Percentiles rank a stretch among this genome's conserved stretches.
These are phyloP conservation scores for Molanna angustata DNA, from an alignment of 2,888 invertebrate genomes.

Conservation along the genomic window DNA sequence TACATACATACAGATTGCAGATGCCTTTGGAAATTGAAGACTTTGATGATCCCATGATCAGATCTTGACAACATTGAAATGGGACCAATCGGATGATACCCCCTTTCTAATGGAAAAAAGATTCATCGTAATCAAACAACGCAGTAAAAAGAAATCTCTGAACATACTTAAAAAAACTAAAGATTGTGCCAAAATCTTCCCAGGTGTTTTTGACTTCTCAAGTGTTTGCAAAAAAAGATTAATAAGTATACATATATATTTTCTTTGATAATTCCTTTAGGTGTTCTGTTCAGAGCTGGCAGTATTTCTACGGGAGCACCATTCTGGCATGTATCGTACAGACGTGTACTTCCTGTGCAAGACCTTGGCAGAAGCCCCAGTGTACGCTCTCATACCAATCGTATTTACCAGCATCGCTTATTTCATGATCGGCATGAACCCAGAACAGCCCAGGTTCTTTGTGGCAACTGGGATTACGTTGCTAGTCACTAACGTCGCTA, in stretches of 20 bases:
- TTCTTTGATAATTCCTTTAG: constrained; percentile 44
- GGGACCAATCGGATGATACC: too few relatives aligned
- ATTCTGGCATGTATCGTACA: constrained; percentile 86
- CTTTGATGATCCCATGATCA: too few relatives aligned
- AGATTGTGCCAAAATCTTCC: neutral
- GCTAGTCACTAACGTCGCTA: constrained; percentile 84
- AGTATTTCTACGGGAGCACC: constrained; percentile 84
- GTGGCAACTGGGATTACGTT: constrained; percentile 70
- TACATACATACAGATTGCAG: too few relatives aligned
- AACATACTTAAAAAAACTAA: neutral
- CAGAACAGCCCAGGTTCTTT: constrained; percentile 67
- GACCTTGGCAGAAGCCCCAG: constrained; percentile 84
- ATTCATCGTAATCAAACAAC: too few relatives aligned
- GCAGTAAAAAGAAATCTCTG: too few relatives aligned
- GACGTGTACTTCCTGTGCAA: constrained; percentile 91
- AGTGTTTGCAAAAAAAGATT: neutral
- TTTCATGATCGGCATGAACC: constrained; percentile 84
- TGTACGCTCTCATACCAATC: constrained; percentile 79
- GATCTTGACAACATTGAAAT: too few relatives aligned
- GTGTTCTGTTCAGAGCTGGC: constrained; percentile 88
- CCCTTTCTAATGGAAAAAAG: too few relatives aligned
- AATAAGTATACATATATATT: neutral
- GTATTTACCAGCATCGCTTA: constrained; percentile 82
- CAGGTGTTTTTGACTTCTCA: neutral
- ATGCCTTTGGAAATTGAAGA: too few relatives aligned